Evolutionary conservation across 1,140 invertebrate genomes (phyloP), one percentile per base, ranked within the genome.

Genomic region (Scaptomyza montana): DNA sequence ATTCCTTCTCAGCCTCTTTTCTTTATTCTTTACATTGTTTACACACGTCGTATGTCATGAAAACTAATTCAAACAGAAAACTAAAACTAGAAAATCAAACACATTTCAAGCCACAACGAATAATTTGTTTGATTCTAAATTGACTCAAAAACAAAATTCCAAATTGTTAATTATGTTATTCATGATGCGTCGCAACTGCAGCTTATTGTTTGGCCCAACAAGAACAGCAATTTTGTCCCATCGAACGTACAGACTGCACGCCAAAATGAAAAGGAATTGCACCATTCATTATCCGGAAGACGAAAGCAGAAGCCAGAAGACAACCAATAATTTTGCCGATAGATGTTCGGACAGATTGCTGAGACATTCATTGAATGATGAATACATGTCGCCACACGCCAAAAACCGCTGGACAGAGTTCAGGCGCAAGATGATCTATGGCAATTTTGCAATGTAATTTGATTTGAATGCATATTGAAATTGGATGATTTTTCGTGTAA

Each of bases 341-440:
- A 49, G 10, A 25, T 4, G 5, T 12, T 4, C 10, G 21, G 2
- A 10, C 1, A 3, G 10, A 55, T 36, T 36, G 2, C 2, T 19
- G 2, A 13, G n/a, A 7, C 36, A 67, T 45, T 7, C 56, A 6
- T 13, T 61, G 8, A 36, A 54, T 13, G 10, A 39, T 4, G 67
- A 49, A 30, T 62, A 9, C 43, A 21, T 4, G 5, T 28, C 28
- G 1, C 4, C 25, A 8, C 13, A 30, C 10, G 62, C 39, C 12
- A 47, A 39, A 36, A 8, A 9, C 33, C 50, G 51, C 0, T 73
- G 70, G 70, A 21, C 56, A 9, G 25, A 55, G n/a, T 73, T 67
- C 12, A 68, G 70, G 1, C 41, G 50, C 0, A 54, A 9, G 8
- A 49, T 68, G 51, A 45, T 73, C 21, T 54, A 21, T 43, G 64